Base-by-base conservation (phyloP, 2,797 vertebrate genomes). In the Chaunax sp. region DNA sequence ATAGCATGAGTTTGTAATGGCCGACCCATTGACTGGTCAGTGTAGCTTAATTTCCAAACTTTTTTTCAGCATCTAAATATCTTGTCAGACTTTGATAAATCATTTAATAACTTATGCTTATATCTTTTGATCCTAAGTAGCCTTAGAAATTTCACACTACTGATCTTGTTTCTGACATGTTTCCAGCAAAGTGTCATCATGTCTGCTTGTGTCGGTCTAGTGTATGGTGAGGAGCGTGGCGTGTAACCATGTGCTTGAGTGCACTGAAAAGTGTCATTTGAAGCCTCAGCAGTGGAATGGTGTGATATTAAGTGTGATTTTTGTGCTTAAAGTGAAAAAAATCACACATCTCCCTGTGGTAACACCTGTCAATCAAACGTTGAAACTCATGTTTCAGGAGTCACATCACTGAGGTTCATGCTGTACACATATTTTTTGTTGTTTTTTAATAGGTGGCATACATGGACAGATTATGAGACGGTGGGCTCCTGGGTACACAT, bases 251-350 rank as follows among this genome's bases (percentile, higher is more conserved):
- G 8, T 56, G 58, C 25, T 57, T 46, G 66, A 12, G 12, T 75
- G 72, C 22, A 28, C 35, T 47, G 67, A 60, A 40, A 43, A 26
- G 26, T 18, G 12, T 41, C 13, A 3, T 72, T 55, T 65, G 63
- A 60, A 80, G 60, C 47, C 10, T 46, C 64, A 41, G 40, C 25
- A 25, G 56, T 16, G 2, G 35, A 64, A 80, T 84, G 74, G 78
- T 83, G 87, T 79, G 59, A 87, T 59, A 44, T 43, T 52, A 78
- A 64, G 82, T 87, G 84, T 75, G 71, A 86, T 64, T 84, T 80
- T 73, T 67, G 23, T 71, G 71, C 75, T 83, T 58, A 52, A 78
- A 66, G 75, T 81, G 71, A 79, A 86, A 30, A 77, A 75, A 63
- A 57, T 78, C 60, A 82, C 83, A 89, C 82, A 57, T 85, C 61